These are phyloP conservation scores for Erithacus rubecula DNA, from an alignment of 2,797 vertebrate genomes.

Conservation along the genomic window DNA sequence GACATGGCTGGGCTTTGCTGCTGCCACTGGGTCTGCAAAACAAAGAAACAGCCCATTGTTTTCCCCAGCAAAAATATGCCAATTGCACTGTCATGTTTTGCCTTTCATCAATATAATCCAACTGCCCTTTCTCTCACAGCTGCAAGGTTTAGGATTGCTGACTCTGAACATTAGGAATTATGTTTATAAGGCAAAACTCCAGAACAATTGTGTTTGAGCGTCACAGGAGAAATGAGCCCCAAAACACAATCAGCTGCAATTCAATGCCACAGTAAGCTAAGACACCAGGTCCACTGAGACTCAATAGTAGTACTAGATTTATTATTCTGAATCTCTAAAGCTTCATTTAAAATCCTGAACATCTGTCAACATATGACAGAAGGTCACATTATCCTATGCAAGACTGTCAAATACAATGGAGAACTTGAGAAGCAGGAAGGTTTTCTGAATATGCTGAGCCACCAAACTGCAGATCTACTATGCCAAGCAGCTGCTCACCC, in stretches of 20 bases:
- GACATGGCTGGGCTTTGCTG: neutral
- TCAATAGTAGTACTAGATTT: neutral
- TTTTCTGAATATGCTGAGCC: neutral
- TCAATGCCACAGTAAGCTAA: neutral
- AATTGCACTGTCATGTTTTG: neutral
- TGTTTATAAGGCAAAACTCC: constrained; percentile 26
- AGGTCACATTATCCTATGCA: neutral
- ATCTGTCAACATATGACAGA: neutral
- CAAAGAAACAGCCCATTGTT: neutral
- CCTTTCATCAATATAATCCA: constrained; percentile 13
- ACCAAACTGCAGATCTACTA: neutral
- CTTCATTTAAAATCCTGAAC: neutral
- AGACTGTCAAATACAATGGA: neutral
- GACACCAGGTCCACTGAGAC: neutral
- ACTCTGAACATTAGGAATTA: constrained; percentile 1
- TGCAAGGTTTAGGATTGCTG: constrained; percentile 9
- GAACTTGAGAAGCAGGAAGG: neutral
- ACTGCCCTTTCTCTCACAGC: neutral
- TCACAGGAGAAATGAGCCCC: neutral
- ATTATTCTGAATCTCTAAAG: neutral
- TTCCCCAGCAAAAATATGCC: neutral
- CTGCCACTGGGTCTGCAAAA: constrained; percentile 39
- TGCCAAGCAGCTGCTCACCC: neutral
- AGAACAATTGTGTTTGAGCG: constrained; percentile 6
- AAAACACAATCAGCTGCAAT: constrained; percentile 5